phyloP scores from a whole-genome alignment of 2,797 vertebrate species.

The Gorsachius magnificus region DNA sequence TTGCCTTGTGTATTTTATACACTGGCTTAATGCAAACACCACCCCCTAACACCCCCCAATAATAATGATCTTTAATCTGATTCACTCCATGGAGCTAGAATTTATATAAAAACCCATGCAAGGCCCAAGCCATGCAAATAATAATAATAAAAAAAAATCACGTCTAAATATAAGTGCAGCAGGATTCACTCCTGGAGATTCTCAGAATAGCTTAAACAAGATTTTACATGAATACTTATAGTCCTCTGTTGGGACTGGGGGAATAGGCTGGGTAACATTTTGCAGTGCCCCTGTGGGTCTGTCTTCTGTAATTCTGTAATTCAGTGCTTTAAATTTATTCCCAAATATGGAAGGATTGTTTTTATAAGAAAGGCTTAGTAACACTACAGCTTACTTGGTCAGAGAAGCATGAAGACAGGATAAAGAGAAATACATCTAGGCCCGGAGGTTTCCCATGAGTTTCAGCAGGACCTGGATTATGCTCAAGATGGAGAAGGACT shows the following conservation, averaged over 20 bases:
- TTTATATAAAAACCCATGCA: not conserved
- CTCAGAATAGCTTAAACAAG: not conserved
- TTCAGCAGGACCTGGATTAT: not conserved
- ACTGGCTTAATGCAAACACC: not conserved
- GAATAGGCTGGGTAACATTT: not conserved
- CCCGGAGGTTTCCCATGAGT: not conserved
- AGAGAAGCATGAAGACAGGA: not conserved
- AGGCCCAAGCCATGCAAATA: not conserved
- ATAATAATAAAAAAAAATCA: not conserved
- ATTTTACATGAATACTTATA: not conserved
- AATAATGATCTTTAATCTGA: not conserved
- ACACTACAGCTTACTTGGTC: not conserved
- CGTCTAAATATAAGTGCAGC: not conserved
- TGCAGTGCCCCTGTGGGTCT: not conserved
- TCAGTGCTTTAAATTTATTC: not conserved
- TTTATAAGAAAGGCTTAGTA: not conserved
- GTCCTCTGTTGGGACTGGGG: not conserved
- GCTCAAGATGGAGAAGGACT: not conserved
- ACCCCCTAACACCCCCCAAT: not conserved
- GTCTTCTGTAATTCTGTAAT: not conserved
- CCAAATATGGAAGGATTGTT: not conserved
- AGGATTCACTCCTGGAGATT: not conserved
- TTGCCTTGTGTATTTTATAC: not conserved
- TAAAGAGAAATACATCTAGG: not conserved
- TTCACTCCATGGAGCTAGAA: not conserved